These are phyloP conservation scores for Phoeniculus purpureus DNA, from an alignment of 2,797 vertebrate genomes.

Conservation along the genomic window DNA sequence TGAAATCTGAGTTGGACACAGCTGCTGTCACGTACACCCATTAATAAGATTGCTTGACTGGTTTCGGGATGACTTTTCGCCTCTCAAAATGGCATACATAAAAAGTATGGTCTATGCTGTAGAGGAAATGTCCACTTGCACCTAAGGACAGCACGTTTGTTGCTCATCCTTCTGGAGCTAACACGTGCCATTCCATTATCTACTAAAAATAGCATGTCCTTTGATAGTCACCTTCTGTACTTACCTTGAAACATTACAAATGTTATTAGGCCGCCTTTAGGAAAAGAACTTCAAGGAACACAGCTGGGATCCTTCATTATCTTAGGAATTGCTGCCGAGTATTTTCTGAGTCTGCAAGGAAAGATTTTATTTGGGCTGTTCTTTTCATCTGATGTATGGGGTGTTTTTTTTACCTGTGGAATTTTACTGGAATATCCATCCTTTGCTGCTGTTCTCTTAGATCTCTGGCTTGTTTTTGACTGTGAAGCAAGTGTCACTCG, in stretches of 20 bases:
- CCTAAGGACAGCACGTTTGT: neutral
- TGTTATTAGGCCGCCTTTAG: neutral
- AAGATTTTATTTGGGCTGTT: neutral
- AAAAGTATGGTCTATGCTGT: neutral
- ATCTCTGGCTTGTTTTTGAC: neutral
- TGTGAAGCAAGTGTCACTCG: neutral
- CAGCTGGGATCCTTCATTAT: neutral
- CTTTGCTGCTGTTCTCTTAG: neutral
- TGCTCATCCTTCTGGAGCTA: neutral
- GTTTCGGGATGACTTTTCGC: neutral
- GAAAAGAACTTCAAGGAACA: neutral
- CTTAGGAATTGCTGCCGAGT: neutral
- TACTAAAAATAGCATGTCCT: neutral
- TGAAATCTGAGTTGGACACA: neutral
- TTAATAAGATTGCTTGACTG: neutral
- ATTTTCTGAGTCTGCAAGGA: neutral
- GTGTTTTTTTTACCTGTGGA: neutral
- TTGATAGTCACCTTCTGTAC: neutral
- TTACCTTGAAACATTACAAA: neutral
- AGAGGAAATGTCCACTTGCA: neutral
- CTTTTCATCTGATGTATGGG: neutral
- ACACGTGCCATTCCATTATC: neutral
- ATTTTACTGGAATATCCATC: neutral
- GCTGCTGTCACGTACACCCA: rapidly evolving
- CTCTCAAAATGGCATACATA: neutral